phyloP scores from a whole-genome alignment of 2,888 invertebrate species.

The Agrilus mali region DNA sequence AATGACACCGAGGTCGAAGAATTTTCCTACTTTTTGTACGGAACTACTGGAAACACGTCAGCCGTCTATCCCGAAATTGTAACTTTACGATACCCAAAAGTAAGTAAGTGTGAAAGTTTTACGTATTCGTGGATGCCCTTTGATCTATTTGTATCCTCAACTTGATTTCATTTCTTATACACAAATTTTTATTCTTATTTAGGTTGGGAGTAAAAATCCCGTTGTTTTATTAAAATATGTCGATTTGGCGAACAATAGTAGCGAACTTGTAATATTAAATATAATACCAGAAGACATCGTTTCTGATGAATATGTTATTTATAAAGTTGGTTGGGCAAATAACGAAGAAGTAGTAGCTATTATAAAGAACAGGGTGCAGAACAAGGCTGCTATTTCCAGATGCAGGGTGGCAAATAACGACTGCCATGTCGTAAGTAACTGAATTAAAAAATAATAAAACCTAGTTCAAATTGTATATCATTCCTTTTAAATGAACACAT shows the following conservation, averaged over 20 bases:
- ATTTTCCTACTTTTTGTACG: constrained; percentile 53
- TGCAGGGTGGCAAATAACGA: constrained; percentile 5
- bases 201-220: constrained; percentile 66
- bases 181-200: constrained; percentile 23
- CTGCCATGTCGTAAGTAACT: constrained; percentile 6
- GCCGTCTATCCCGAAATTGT: constrained; percentile 56
- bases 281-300: constrained; percentile 40
- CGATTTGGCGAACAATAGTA: constrained; percentile 32
- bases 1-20: constrained; percentile 56
- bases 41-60: constrained; percentile 40
- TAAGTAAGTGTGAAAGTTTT: constrained; percentile 35
- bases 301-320: constrained; percentile 51
- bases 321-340: constrained; percentile 62
- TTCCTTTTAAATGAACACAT: not conserved
- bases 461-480: no score
- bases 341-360: constrained; percentile 52
- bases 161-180: no score
- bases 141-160: no score
- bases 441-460: no score
- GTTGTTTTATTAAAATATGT: constrained; percentile 52
- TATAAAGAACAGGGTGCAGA: constrained; percentile 83
- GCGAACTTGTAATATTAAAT: constrained; percentile 7
- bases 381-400: constrained; percentile 37
- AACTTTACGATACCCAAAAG: constrained; percentile 67
- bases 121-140: no score